phyloP scores from a whole-genome alignment of 2,888 invertebrate genomes.

The Dilophus febrilis region DNA sequence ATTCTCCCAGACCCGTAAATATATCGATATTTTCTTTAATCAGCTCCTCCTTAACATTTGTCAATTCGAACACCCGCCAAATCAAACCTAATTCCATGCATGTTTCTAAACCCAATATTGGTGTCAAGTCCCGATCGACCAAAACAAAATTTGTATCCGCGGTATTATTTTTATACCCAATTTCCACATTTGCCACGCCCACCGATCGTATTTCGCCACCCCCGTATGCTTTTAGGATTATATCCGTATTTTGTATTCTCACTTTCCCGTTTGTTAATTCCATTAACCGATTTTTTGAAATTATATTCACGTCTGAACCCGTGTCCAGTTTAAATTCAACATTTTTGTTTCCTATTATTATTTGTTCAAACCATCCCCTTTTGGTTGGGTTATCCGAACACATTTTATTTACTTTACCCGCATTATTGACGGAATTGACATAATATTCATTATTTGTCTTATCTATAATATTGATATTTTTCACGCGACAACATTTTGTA shows the following conservation, averaged over 20 bases:
- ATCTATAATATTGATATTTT: not conserved
- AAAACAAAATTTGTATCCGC: not conserved
- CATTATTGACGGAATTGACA: too few relatives aligned
- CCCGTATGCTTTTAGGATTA: not conserved
- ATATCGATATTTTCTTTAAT: constrained; percentile 10
- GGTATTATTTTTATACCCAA: not conserved
- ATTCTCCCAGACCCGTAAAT: constrained; percentile 12
- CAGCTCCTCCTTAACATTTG: not conserved
- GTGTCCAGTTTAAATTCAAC: not conserved
- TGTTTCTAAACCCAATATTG: constrained; percentile 1
- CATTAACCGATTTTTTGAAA: not conserved
- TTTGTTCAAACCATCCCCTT: not conserved
- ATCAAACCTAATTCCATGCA: not conserved
- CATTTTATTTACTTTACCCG: not conserved
- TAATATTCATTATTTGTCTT: not conserved
- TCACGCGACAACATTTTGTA: constrained; percentile 1
- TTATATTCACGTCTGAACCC: not conserved
- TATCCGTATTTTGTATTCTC: not conserved
- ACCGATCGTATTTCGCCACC: not conserved
- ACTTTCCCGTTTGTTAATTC: not conserved
- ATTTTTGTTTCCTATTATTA: not conserved
- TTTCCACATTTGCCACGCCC: not conserved
- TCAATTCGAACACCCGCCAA: not conserved
- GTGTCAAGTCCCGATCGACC: not conserved
- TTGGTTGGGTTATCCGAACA: too few relatives aligned